These are phyloP conservation scores for Polyodon spathula DNA, from an alignment of 2,113 vertebrate genomes.

Conservation along the genomic window DNA sequence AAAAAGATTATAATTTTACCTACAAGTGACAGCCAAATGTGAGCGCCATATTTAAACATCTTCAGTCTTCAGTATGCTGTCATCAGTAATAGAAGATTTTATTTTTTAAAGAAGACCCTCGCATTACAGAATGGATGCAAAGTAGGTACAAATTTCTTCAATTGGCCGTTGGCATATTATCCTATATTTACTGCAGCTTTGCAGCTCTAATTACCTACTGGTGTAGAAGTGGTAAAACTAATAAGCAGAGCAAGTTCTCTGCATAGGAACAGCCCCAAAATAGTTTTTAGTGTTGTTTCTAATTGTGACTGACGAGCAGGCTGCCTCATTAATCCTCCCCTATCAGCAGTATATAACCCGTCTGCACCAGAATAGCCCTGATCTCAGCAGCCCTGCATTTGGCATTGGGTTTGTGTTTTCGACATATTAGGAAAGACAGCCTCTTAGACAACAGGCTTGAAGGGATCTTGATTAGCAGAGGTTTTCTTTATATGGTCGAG, in stretches of 20 bases:
- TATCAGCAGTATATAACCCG: slow-evolving; percentile 65
- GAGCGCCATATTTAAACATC: too few relatives aligned
- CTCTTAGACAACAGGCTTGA: slow-evolving; percentile 20
- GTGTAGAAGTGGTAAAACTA: slow-evolving; percentile 21
- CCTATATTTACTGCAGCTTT: slow-evolving; percentile 57
- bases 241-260: slow-evolving; percentile 56
- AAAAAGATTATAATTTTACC: too few relatives aligned
- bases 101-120: too few relatives aligned
- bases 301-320: slow-evolving; percentile 75
- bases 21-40: too few relatives aligned
- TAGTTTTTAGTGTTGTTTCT: slow-evolving; percentile 76
- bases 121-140: too few relatives aligned
- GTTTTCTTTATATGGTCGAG: slow-evolving; percentile 7
- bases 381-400: slow-evolving; percentile 65
- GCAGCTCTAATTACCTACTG: slow-evolving; percentile 27
- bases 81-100: too few relatives aligned
- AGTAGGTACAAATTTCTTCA: too few relatives aligned
- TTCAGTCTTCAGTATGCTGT: too few relatives aligned
- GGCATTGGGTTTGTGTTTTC: slow-evolving; percentile 43
- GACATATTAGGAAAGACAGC: slow-evolving; percentile 72
- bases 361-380: slow-evolving; percentile 81
- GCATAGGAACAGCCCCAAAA: slow-evolving; percentile 70
- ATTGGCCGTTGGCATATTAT: slow-evolving; percentile 28
- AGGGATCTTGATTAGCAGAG: slow-evolving; percentile 34
- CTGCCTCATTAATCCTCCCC: slow-evolving; percentile 76